Evolutionary conservation across 2,888 invertebrate species (phyloP).

Genomic region (Xiphydria camelus): DNA sequence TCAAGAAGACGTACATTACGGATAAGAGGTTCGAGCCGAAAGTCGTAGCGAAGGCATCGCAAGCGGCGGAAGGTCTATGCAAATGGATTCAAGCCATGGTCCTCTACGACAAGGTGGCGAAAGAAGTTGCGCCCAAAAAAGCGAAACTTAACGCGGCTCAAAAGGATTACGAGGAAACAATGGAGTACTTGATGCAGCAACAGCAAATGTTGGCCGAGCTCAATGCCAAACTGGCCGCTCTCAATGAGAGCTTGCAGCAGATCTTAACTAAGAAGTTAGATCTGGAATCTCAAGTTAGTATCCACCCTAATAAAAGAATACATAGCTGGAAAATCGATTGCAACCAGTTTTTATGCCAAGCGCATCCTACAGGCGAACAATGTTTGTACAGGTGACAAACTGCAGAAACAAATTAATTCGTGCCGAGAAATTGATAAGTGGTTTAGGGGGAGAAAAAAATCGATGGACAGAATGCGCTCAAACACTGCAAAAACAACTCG

Average conservation of each 20-base stretch:
- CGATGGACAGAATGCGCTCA: slow-evolving; percentile 82
- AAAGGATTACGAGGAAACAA: slow-evolving; percentile 77
- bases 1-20: slow-evolving; percentile 47
- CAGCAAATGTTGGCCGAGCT: slow-evolving; percentile 75
- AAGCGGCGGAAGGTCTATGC: slow-evolving; percentile 91
- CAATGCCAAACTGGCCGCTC: slow-evolving; percentile 74
- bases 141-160: slow-evolving; percentile 80
- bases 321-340: no score
- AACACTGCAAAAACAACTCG: slow-evolving; percentile 73
- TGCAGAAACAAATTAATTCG: slow-evolving; percentile 83
- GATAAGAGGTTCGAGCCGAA: slow-evolving; percentile 79
- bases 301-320: neutral
- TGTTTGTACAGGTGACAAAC: slow-evolving; percentile 31
- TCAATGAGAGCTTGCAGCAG: slow-evolving; percentile 71
- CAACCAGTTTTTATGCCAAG: no score
- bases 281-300: slow-evolving; percentile 72
- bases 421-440: slow-evolving; percentile 86
- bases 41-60: slow-evolving; percentile 84
- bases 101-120: slow-evolving; percentile 82
- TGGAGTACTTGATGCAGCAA: slow-evolving; percentile 84
- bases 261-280: slow-evolving; percentile 70
- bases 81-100: slow-evolving; percentile 92
- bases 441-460: slow-evolving; percentile 85
- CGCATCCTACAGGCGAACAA: no score
- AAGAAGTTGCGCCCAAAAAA: slow-evolving; percentile 84